Base-by-base conservation (phyloP, 2,888 invertebrate genomes). In the Nomada ferruginata region DNA sequence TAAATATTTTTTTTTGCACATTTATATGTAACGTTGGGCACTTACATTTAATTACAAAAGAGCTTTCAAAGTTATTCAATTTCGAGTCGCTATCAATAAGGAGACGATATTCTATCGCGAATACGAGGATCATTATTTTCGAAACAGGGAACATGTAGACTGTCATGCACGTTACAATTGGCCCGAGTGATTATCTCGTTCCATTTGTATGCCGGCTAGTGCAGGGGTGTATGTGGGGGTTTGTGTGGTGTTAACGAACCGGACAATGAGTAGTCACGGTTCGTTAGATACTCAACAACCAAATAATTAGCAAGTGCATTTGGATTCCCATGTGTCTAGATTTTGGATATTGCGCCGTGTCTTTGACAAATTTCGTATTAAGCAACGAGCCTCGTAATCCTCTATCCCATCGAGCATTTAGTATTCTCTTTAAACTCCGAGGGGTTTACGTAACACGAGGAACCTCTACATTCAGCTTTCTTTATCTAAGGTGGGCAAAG, bases 281-380 rank as follows among this genome's bases (percentile, higher is more conserved):
- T 90, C 91, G 90, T 91, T 91, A 89, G 84, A 90, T 87, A 86
- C 89, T 83, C 90, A 90, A 87, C 89, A 90, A 89, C 87, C 90
- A 90, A 89, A 91, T 91, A 91, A 91, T 91, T 90, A 90, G 86
- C 85, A 68, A 66, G 74, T 72, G 60, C 76, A 79, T 83, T 85
- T 64, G 71, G 68, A 76, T 76, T 76, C 74, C 79, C 83, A 55
- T 64, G 85, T 61, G 77, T 47, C 64, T 72, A 57, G 72, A 84
- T 82, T 84, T 84, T 52, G 75, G 71, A 83, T 59, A 63, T 59
- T 9, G 65, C 36, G 36, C 50, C 50, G 64, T 55, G 47, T 23
- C 70, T 61, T 65, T 60, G 72, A 65, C 53, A 42, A 20, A 59
- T 71, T 47, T 59, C 53, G 44, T 60, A 71, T 65, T 26, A 18